phyloP scores from a whole-genome alignment of 2,888 invertebrate species.

The Tortrix viridana region DNA sequence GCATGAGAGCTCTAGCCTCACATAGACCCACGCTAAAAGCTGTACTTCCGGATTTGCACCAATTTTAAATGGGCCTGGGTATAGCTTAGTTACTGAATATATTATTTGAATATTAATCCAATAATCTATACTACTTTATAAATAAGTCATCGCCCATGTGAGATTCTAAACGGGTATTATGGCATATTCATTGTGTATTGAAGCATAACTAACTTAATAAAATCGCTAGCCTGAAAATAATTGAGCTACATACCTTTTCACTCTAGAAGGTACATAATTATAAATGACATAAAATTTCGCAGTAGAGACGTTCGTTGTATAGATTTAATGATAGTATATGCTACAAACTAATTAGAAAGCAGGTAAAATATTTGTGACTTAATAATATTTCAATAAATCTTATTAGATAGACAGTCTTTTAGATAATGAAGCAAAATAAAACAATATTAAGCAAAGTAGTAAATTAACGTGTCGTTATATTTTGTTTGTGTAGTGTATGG shows the following conservation, averaged over 20 bases:
- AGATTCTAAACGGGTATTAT: conserved; percentile 37
- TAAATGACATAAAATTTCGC: conserved; percentile 53
- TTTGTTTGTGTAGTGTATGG: conserved; percentile 36
- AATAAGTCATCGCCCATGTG: conserved; percentile 34
- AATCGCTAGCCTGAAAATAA: conserved; percentile 27
- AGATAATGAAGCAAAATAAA: conserved; percentile 49
- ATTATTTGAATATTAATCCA: neutral
- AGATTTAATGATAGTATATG: conserved; percentile 54
- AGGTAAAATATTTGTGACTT: conserved; percentile 80
- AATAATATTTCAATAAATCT: conserved; percentile 76
- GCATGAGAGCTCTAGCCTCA: too few species aligned
- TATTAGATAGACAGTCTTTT: conserved; percentile 82
- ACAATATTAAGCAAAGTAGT: conserved; percentile 36
- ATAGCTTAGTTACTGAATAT: neutral
- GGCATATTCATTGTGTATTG: conserved; percentile 29
- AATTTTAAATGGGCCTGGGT: neutral
- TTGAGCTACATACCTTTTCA: conserved; percentile 37
- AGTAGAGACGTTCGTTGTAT: conserved; percentile 77
- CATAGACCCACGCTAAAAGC: conserved; percentile 64
- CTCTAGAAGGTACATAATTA: conserved; percentile 27
- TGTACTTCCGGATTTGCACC: conserved; percentile 36
- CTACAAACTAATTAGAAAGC: conserved; percentile 69
- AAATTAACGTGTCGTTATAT: conserved; percentile 24
- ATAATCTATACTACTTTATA: conserved; percentile 30
- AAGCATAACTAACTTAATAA: conserved; percentile 25